phyloP scores from a whole-genome alignment of 2,113 vertebrate genomes.

The Paraplagusia blochii region DNA sequence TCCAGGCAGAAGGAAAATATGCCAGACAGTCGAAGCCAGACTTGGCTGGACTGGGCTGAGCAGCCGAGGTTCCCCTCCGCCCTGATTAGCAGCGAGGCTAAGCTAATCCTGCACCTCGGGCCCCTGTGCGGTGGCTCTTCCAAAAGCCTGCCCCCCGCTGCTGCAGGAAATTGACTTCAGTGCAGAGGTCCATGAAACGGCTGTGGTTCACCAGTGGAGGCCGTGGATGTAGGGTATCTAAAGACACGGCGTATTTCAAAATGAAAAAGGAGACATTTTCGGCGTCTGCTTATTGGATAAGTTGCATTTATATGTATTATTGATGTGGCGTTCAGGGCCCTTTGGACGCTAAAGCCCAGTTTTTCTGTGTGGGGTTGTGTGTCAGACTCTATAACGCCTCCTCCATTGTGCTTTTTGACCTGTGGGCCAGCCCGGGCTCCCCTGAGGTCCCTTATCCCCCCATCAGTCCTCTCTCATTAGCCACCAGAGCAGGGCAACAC shows the following conservation, averaged over 20 bases:
- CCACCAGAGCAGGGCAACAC: constrained; percentile 57
- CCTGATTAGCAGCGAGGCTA: constrained; percentile 64
- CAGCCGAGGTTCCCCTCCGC: constrained; percentile 67
- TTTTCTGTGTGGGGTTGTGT: constrained; percentile 61
- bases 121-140: constrained; percentile 65
- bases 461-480: constrained; percentile 74
- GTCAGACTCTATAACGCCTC: constrained; percentile 69
- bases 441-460: constrained; percentile 70
- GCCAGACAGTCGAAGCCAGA: constrained; percentile 58
- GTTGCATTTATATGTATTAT: constrained; percentile 46
- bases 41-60: constrained; percentile 48
- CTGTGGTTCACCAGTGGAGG: constrained; percentile 30
- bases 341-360: constrained; percentile 62
- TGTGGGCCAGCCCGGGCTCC: constrained; percentile 60
- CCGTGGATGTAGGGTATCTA: neutral
- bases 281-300: neutral
- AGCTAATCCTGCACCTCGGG: constrained; percentile 73
- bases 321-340: constrained; percentile 30
- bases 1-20: constrained; percentile 44
- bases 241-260: too few species aligned
- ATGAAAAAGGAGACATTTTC: too few species aligned
- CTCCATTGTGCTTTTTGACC: constrained; percentile 72
- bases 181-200: constrained; percentile 68
- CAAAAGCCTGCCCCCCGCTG: constrained; percentile 73
- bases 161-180: constrained; percentile 78